Conservation (phyloP, 64 coral and sea anemone genomes). For the Montipora capricornis region DNA sequence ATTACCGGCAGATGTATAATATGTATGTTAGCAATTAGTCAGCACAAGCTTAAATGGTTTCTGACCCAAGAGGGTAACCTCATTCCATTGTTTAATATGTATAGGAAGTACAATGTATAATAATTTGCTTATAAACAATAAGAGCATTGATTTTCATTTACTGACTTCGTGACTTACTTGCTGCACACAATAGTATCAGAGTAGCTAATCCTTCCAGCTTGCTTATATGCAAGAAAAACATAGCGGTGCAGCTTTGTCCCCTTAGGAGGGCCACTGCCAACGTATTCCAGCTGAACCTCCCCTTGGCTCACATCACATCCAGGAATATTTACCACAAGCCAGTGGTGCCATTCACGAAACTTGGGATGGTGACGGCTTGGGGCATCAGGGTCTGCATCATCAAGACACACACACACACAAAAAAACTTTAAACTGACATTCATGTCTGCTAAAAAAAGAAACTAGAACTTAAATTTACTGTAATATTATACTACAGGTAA, state of each 20-base stretch:
- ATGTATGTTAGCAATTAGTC: no score
- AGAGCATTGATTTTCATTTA: no score
- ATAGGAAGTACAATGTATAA: background rate
- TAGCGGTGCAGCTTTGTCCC: slow-evolving; percentile 76
- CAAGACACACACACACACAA: background rate
- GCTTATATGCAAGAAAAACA: slow-evolving; percentile 70
- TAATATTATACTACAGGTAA: no score
- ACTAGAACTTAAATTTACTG: no score
- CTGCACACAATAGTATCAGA: slow-evolving; percentile 52
- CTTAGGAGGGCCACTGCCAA: slow-evolving; percentile 69
- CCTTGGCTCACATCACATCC: slow-evolving; percentile 74
- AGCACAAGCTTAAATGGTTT: no score
- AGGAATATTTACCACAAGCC: slow-evolving; percentile 80
- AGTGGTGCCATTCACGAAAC: slow-evolving; percentile 79
- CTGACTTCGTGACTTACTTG: slow-evolving; percentile 14
- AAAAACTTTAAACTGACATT: no score
- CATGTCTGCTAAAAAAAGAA: no score
- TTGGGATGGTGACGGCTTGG: slow-evolving; percentile 54
- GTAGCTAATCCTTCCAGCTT: slow-evolving; percentile 52
- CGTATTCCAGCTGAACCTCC: slow-evolving; percentile 44
- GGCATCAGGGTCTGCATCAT: slow-evolving; percentile 71
- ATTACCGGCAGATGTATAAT: no score
- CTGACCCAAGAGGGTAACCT: no score
- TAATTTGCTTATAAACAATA: no score
- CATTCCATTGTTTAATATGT: no score